Evolutionary conservation across 2,113 vertebrate genomes (phyloP), one percentile per base, ranked within the genome.

Genomic region (Hymenochirus boettgeri): DNA sequence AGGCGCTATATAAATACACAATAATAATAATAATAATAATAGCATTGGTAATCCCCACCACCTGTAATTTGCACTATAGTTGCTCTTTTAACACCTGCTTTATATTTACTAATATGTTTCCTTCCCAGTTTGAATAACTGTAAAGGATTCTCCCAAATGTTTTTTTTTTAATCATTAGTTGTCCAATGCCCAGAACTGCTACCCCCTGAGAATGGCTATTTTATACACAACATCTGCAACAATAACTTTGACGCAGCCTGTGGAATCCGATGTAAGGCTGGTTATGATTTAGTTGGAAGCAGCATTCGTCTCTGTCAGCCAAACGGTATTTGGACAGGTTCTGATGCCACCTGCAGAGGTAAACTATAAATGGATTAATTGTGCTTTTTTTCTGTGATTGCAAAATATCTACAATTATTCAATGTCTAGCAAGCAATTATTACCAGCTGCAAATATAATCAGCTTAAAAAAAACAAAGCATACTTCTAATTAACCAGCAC

Each of bases 221-320:
- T 99, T 72, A 79, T 97, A 76, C 94, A 97, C 73, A 95, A 96
- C 46, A 79, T 88, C 35, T 99, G 96, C 63, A 94, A 95, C 79
- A 96, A 93, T 81, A 89, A 93, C 72, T 98, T 92, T 48, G 92
- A 98, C 4, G 89, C 94, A 13, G 95, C 96, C 18, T 99, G 96
- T 15, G 96, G 96, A 12, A 87, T 97, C 47, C 87, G 90, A 8
- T 99, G 96, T 73, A 85, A 86, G 76, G 77, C 86, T 1, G 96
- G 94, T 21, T 97, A 90, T 79, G 93, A 96, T 73, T 88, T 97
- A 0, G 85, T 94, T 70, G 95, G 96, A 70, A 93, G 85, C 53
- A 83, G 86, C 73, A 94, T 98, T 76, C 77, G 93, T 17, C 83
- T 99, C 74, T 99, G 96, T 77, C 95, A 93, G 71, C 83, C 93